These are phyloP conservation scores for Rhingia campestris DNA, from an alignment of 2,888 invertebrate genomes.

Conservation along the genomic window DNA sequence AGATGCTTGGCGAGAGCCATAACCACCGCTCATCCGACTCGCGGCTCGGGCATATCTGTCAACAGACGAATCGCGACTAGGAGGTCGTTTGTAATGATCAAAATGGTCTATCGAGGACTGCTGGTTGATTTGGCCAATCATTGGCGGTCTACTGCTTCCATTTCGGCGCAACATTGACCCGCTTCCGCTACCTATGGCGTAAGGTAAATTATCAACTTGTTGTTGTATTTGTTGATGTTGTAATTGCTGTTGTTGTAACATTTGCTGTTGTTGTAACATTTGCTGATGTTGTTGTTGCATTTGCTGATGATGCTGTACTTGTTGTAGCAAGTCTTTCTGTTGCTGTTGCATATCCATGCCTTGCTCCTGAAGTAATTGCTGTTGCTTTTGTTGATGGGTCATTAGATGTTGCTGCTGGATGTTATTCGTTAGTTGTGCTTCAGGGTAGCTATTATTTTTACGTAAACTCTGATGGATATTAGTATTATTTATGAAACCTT, in stretches of 20 bases:
- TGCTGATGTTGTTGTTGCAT: conserved; percentile 66
- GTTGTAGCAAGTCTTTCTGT: conserved; percentile 75
- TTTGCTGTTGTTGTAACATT: conserved; percentile 56
- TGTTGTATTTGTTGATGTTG: conserved; percentile 74
- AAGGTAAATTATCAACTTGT: conserved; percentile 74
- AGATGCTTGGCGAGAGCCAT: conserved; percentile 89
- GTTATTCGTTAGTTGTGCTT: conserved; percentile 52
- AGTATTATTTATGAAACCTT: conserved; percentile 5
- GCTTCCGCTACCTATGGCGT: conserved; percentile 77
- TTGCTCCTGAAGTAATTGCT: conserved; percentile 77
- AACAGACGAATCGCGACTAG: conserved; percentile 93
- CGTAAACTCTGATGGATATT: conserved; percentile 29
- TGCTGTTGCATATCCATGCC: conserved; percentile 74
- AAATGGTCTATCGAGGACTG: conserved; percentile 94
- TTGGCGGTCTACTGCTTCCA: conserved; percentile 84
- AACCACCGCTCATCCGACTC: conserved; percentile 84
- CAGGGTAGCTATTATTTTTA: conserved; percentile 30
- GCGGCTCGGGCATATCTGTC: conserved; percentile 90
- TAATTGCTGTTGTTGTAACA: conserved; percentile 65
- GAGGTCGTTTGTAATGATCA: conserved; percentile 96
- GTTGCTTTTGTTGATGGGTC: conserved; percentile 59
- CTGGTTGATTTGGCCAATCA: conserved; percentile 80
- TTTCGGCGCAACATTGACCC: conserved; percentile 83
- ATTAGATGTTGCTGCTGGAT: conserved; percentile 49
- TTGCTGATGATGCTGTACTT: conserved; percentile 77